phyloP scores from a whole-genome alignment of 2,797 vertebrate species.

The Acrossocheilus wenchowensis region DNA sequence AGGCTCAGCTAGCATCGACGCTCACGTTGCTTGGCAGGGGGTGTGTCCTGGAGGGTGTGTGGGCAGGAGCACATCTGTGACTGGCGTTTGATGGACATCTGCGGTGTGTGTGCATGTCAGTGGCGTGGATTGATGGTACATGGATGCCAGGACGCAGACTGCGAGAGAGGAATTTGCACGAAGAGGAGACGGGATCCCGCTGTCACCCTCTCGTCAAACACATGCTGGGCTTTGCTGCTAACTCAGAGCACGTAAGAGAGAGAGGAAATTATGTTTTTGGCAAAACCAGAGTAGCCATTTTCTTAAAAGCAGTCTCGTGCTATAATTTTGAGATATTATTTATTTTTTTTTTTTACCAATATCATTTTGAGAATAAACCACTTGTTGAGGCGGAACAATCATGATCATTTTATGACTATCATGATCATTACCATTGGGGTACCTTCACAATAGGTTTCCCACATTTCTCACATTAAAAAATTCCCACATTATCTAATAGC shows the following conservation, averaged over 20 bases:
- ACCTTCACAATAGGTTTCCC: neutral
- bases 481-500: neutral
- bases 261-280: neutral
- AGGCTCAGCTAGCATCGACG: slow-evolving; percentile 29
- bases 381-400: neutral
- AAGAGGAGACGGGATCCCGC: slow-evolving; percentile 47
- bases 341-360: neutral
- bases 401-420: neutral
- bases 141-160: slow-evolving; percentile 54
- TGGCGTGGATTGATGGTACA: slow-evolving; percentile 54
- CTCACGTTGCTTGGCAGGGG: slow-evolving; percentile 16
- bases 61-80: slow-evolving; percentile 58
- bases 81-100: slow-evolving; percentile 52
- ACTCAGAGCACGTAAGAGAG: neutral
- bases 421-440: neutral
- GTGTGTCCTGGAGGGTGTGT: slow-evolving; percentile 48
- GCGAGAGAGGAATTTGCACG: slow-evolving; percentile 51
- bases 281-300: neutral
- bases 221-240: slow-evolving; percentile 35
- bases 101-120: slow-evolving; percentile 51
- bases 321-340: neutral
- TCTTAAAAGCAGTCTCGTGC: neutral
- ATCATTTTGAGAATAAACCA: neutral
- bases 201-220: slow-evolving; percentile 44
- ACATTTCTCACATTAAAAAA: neutral